These are phyloP conservation scores for Ptyas mucosa DNA, from an alignment of 2,113 vertebrate genomes.

Conservation along the genomic window DNA sequence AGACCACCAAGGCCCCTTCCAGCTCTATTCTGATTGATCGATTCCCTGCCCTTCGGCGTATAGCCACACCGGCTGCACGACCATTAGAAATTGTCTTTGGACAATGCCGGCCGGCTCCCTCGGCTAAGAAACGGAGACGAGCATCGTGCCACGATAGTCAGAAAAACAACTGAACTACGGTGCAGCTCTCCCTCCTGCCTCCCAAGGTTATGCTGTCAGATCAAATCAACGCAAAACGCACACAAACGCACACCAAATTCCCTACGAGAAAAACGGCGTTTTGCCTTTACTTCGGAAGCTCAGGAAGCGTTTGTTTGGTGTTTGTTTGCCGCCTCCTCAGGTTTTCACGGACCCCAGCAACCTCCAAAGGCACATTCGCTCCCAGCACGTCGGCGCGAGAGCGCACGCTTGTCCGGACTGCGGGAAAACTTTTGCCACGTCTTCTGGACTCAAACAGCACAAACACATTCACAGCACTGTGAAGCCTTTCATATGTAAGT, in stretches of 20 bases:
- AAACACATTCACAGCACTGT: slow-evolving; percentile 99
- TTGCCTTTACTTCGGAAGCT: not conserved
- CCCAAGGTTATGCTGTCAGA: not conserved
- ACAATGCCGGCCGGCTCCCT: too few relatives aligned
- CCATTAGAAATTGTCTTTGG: too few relatives aligned
- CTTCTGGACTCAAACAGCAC: slow-evolving; percentile 98
- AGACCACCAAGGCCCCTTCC: too few relatives aligned
- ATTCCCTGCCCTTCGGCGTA: too few relatives aligned
- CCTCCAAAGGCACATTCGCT: slow-evolving; percentile 97
- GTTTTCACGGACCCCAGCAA: slow-evolving; percentile 99
- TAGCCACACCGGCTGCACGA: too few relatives aligned
- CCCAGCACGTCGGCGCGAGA: slow-evolving; percentile 93
- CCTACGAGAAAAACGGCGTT: not conserved
- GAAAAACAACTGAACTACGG: too few relatives aligned
- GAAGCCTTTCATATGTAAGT: slow-evolving; percentile 99
- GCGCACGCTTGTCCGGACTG: slow-evolving; percentile 98
- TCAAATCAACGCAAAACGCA: not conserved
- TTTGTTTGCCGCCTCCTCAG: slow-evolving; percentile 57
- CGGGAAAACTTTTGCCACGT: slow-evolving; percentile 98
- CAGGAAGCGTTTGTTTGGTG: fast-evolving
- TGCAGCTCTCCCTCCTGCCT: too few relatives aligned
- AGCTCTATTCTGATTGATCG: too few relatives aligned
- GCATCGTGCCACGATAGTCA: too few relatives aligned
- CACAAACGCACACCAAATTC: not conserved
- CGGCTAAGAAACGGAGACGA: too few relatives aligned